These are phyloP conservation scores for Salvelinus fontinalis DNA, from an alignment of 2,113 vertebrate species.

Conservation along the genomic window DNA sequence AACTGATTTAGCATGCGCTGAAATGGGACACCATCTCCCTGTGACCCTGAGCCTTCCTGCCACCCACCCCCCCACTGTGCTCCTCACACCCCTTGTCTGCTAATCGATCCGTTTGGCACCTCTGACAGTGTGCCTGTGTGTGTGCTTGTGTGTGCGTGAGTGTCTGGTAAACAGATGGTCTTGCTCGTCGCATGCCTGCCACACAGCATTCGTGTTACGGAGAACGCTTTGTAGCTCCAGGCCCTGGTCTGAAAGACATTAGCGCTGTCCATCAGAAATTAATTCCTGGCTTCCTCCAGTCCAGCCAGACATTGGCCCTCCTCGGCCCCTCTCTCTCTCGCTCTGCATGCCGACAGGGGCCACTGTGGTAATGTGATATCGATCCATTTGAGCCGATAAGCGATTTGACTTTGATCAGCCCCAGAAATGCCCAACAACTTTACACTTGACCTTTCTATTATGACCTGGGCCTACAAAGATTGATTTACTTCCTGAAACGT, in stretches of 20 bases:
- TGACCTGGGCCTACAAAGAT: conserved; percentile 33
- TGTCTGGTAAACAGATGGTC: conserved; percentile 76
- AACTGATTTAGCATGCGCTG: conserved; percentile 81
- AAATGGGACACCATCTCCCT: conserved; percentile 75
- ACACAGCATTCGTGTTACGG: conserved; percentile 57
- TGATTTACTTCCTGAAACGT: conserved; percentile 50
- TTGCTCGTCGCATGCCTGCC: conserved; percentile 60
- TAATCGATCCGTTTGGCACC: conserved; percentile 78
- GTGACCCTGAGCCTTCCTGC: conserved; percentile 69
- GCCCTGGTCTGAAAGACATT: conserved; percentile 73
- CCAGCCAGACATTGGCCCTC: conserved; percentile 48
- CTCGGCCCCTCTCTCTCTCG: conserved; percentile 35
- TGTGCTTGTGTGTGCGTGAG: conserved; percentile 29
- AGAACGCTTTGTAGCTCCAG: conserved; percentile 62
- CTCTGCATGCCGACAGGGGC: conserved; percentile 64
- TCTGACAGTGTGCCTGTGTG: conserved; percentile 34
- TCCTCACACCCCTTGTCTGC: conserved; percentile 68
- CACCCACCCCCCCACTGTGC: conserved; percentile 61
- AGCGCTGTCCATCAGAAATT: conserved; percentile 70
- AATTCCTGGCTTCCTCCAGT: conserved; percentile 66
- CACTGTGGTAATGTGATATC: conserved; percentile 61
- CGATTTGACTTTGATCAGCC: conserved; percentile 59
- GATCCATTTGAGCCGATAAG: conserved; percentile 60
- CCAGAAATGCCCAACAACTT: conserved; percentile 52
- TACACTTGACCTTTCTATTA: conserved; percentile 68